Percentiles rank a stretch among this genome's conserved stretches.
phyloP scores from a whole-genome alignment of 2,888 invertebrate species.

The Chloroclystis v-ata region DNA sequence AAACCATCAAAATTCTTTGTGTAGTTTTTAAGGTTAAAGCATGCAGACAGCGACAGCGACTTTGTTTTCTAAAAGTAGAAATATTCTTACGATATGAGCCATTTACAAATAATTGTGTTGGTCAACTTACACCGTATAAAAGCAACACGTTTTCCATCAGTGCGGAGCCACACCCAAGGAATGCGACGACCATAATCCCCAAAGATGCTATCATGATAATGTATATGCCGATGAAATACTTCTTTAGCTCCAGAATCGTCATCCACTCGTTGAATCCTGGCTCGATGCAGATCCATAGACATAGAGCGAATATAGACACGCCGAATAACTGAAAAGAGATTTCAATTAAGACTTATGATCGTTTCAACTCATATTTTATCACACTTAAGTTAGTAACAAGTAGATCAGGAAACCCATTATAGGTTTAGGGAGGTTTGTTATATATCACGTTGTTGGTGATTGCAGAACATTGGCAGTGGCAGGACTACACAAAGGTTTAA shows the following conservation, averaged over 20 bases:
- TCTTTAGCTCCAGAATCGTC: slow-evolving; percentile 82
- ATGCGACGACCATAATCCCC: slow-evolving; percentile 85
- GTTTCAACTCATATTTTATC: too few species aligned
- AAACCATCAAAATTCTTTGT: too few species aligned
- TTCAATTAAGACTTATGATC: too few species aligned
- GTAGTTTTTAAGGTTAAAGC: too few species aligned
- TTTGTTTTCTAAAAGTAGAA: neutral
- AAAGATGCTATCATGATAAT: slow-evolving; percentile 85
- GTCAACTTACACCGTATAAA: slow-evolving; percentile 81
- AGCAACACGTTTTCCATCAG: slow-evolving; percentile 85
- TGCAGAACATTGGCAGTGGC: too few species aligned
- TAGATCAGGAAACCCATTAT: too few species aligned
- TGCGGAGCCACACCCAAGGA: slow-evolving; percentile 90
- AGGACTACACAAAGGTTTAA: too few species aligned
- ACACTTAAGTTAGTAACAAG: too few species aligned
- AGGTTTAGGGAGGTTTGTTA: too few species aligned
- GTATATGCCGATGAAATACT: slow-evolving; percentile 91
- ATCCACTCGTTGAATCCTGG: slow-evolving; percentile 91
- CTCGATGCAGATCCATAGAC: slow-evolving; percentile 89
- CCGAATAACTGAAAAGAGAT: slow-evolving; percentile 83
- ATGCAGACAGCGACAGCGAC: neutral
- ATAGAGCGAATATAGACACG: slow-evolving; percentile 85
- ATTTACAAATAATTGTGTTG: neutral
- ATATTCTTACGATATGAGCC: neutral
- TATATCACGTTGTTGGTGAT: too few species aligned